Base-by-base conservation (phyloP, 1,140 invertebrate species). In the Bombus difficillimus region DNA sequence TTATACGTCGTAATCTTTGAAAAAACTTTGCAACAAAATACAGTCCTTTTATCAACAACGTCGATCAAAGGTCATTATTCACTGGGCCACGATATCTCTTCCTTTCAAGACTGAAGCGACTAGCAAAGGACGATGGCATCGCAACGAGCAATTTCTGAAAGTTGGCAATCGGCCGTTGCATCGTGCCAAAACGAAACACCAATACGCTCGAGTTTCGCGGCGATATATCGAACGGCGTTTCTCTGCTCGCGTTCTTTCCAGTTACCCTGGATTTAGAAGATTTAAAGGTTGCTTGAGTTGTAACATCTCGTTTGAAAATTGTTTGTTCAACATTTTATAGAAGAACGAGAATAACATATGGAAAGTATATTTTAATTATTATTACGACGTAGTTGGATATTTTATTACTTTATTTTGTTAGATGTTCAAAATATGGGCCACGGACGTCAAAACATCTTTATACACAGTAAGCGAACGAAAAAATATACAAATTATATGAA, bases 111-210 rank as follows among this genome's bases (percentile, higher is more conserved):
- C 12, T 28, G 28, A 15, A 32, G 32, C 32, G 9, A 22, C 77
- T 41, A 57, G 39, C 78, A 32, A 69, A 13, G 32, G 34, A 10
- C 34, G 64, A 80, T 80, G 69, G 53, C 64, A 32, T 10, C 12
- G 41, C 71, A 43, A 73, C 78, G 43, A 71, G 43, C 18, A 80
- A 39, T 66, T 39, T 69, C 18, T 80, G 66, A 22, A 57, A 57
- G 32, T 80, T 80, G 78, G 78, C 78, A 80, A 80, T 71, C 25
- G 43, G 64, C 43, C 64, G 41, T 39, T n/a, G 13, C 32, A n/a
- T 57, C 66, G 47, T 80, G 78, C 78, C 78, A 80, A 71, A 71
- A 80, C 32, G 59, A 25, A 53, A 15, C 6, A 8, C 4, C 41
- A 41, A 69, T 68, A 37, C 4, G n/a, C 18, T 43, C 9, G 22